Percentiles rank a stretch among this genome's conserved stretches.
Evolutionary conservation across 1,140 invertebrate genomes (phyloP).

Genomic region (Papilio polyxenes): DNA sequence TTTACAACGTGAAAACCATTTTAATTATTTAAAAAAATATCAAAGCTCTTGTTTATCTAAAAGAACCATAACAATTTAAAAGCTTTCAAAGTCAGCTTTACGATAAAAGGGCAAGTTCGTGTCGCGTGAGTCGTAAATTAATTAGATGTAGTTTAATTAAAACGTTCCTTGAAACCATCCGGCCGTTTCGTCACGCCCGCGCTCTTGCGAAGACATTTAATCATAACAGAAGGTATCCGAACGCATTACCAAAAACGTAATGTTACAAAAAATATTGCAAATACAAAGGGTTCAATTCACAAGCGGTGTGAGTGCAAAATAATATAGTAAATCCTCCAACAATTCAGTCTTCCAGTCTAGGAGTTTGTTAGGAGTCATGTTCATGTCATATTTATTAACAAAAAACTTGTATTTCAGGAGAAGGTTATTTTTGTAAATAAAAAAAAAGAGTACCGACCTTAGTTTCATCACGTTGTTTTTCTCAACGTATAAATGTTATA

Average conservation of each 20-base stretch:
- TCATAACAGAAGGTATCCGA: conserved; percentile 63
- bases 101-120: neutral
- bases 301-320: conserved; percentile 38
- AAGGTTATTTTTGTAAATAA: no score
- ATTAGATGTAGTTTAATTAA: conserved; percentile 45
- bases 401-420: no score
- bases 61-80: neutral
- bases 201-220: conserved; percentile 60
- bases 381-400: no score
- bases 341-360: neutral
- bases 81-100: neutral
- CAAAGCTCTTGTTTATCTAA: neutral
- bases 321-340: no score
- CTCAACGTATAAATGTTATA: no score
- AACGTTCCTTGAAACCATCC: conserved; percentile 48
- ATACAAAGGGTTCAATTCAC: conserved; percentile 40
- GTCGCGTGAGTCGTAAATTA: conserved; percentile 35
- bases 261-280: conserved; percentile 54
- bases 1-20: neutral
- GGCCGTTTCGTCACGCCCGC: conserved; percentile 57
- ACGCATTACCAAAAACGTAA: conserved; percentile 53
- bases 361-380: no score
- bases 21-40: neutral
- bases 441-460: no score
- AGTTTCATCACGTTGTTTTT: no score